Conservation (phyloP, 2,888 invertebrate genomes). For the Meteorus cinctellus region DNA sequence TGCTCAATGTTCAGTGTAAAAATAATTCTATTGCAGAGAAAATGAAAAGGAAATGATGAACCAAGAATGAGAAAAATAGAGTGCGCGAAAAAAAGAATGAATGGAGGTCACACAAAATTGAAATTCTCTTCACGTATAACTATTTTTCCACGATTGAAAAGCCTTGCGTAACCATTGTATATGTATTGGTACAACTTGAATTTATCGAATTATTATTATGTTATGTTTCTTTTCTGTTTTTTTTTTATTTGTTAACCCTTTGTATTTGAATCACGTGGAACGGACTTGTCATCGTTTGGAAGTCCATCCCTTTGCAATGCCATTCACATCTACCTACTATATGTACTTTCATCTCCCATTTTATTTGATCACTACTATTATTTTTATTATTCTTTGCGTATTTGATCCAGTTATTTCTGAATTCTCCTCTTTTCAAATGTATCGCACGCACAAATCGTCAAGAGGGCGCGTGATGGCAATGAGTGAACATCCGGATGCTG, state of each 20-base stretch:
- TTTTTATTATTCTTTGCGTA: background rate
- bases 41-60: background rate
- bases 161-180: background rate
- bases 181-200: conserved; percentile 3
- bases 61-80: background rate
- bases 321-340: background rate
- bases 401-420: background rate
- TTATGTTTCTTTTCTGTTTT: background rate
- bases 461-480: background rate
- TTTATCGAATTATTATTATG: conserved; percentile 14
- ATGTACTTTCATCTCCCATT: conserved; percentile 18
- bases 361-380: conserved; percentile 7
- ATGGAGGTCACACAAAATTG: background rate
- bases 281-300: conserved; percentile 51
- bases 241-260: background rate
- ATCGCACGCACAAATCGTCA: background rate
- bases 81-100: background rate
- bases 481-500: background rate
- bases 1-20: background rate
- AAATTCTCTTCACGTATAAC: conserved; percentile 10
- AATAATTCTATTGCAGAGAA: background rate
- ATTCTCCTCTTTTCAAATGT: background rate
- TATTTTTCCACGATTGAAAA: conserved; percentile 13
- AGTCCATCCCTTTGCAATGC: conserved; percentile 47
- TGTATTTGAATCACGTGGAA: conserved; percentile 63